These are phyloP conservation scores for Aradus depressus DNA, from an alignment of 2,888 invertebrate genomes.

Conservation along the genomic window DNA sequence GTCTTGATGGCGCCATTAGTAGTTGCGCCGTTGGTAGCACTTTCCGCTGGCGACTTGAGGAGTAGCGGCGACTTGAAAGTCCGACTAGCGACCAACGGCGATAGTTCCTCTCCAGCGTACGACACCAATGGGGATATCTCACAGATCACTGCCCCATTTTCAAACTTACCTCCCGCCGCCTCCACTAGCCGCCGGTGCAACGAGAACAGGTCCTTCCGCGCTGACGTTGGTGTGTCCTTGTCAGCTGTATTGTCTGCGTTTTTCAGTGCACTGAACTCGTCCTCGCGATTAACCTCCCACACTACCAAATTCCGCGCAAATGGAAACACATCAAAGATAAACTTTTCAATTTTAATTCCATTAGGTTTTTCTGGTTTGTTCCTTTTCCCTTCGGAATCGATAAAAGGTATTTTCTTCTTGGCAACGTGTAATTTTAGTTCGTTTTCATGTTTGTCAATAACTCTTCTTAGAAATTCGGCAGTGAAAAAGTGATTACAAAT, in stretches of 20 bases:
- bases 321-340: constrained; percentile 96
- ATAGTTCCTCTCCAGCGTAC: constrained; percentile 80
- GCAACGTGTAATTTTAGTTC: constrained; percentile 85
- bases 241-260: constrained; percentile 81
- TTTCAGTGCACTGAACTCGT: constrained; percentile 95
- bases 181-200: constrained; percentile 70
- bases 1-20: neutral
- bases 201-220: constrained; percentile 60
- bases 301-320: constrained; percentile 84
- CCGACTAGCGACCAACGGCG: constrained; percentile 51
- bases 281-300: constrained; percentile 81
- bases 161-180: constrained; percentile 67
- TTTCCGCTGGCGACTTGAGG: constrained; percentile 34
- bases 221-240: constrained; percentile 85
- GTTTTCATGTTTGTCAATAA: constrained; percentile 58
- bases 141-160: constrained; percentile 46
- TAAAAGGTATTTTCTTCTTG: constrained; percentile 89
- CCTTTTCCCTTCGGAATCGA: constrained; percentile 58
- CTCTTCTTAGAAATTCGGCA: constrained; percentile 64
- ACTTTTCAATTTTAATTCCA: constrained; percentile 98
- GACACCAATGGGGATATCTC: constrained; percentile 88
- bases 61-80: constrained; percentile 55
- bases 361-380: constrained; percentile 73
- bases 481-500: constrained; percentile 98
- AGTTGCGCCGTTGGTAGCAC: constrained; percentile 1